Base-by-base conservation (phyloP, 1,140 invertebrate species). In the Ostrea edulis region DNA sequence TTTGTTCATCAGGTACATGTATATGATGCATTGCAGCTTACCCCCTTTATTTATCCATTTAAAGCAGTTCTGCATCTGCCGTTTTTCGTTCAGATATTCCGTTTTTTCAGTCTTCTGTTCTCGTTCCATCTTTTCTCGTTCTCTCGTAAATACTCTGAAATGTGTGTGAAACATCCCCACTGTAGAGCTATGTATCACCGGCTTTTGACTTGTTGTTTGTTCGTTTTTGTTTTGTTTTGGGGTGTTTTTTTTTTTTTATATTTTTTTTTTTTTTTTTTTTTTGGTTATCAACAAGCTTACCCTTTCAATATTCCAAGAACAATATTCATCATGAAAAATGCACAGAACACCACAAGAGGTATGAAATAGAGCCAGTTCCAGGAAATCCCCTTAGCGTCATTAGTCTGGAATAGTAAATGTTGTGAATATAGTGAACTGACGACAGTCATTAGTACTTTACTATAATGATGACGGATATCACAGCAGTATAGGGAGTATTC, bases 101-200 rank as follows among this genome's bases (percentile, higher is more conserved):
- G 12, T 29, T 35, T 29, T 44, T 77, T 14, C 68, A 14, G 7
- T 77, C 9, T 77, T 35, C 14, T 29, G 25, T 77, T 77, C 68
- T 77, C 22, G 68, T 77, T 77, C 22, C 25, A 77, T 77, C 17
- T 77, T 77, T 77, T 77, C 68, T 77, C 68, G 68, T 77, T 77
- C 68, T 77, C 68, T 77, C 12, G 68, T 77, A 35, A 77, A 77
- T 14, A 77, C 25, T 17, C 68, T 77, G 68, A 29, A 77, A 77
- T 77, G 0, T 62, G 55, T 62, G 55, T n/a, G 35, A 5, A 44
- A 44, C 35, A 44, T 44, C 35, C 1, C 35, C 35, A 44, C 2
- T 44, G 35, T 5, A 44, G 35, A 44, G 35, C 5, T 44, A 44
- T 44, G 35, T 5, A 44, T 44, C 35, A 44, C 35, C 5, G n/a